Conservation (phyloP, 1,140 invertebrate species). For the Dinoponera quadriceps region DNA sequence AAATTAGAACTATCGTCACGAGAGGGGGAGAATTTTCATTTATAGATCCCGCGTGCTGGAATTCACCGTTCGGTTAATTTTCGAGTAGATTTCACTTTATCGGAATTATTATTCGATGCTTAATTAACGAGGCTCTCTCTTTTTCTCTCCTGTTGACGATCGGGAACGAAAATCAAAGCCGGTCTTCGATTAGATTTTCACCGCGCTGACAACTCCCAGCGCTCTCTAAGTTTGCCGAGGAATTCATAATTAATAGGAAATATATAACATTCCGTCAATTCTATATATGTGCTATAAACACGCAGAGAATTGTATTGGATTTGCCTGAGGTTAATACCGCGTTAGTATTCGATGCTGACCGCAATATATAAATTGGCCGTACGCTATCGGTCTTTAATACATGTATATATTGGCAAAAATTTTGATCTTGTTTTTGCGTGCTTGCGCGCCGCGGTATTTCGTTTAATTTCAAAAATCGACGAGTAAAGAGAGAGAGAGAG, state of each 20-base stretch:
- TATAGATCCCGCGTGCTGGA: neutral
- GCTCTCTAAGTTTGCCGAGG: neutral
- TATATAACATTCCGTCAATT: conserved; percentile 20
- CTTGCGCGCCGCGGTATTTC: too few relatives aligned
- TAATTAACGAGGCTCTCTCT: neutral
- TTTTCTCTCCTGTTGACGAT: neutral
- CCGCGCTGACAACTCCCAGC: neutral
- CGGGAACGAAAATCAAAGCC: neutral
- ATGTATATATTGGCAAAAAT: conserved; percentile 7
- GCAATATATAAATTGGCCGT: conserved; percentile 26
- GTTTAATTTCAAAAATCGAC: too few relatives aligned
- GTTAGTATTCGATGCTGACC: conserved; percentile 5
- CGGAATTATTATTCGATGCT: neutral
- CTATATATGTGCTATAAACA: neutral
- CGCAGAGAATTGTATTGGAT: conserved; percentile 36
- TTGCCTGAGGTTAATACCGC: conserved; percentile 23
- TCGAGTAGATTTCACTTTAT: neutral
- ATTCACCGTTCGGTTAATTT: conserved; percentile 1
- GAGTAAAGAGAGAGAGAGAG: too few relatives aligned
- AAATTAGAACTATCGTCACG: conserved; percentile 31
- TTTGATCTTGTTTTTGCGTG: neutral
- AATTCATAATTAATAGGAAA: neutral
- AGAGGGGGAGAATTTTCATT: conserved; percentile 10
- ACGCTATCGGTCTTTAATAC: neutral
- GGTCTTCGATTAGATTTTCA: neutral